Evolutionary conservation across 2,888 invertebrate species (phyloP), one percentile per base, ranked within the genome.

Genomic region (Drosophila gaucha): DNA sequence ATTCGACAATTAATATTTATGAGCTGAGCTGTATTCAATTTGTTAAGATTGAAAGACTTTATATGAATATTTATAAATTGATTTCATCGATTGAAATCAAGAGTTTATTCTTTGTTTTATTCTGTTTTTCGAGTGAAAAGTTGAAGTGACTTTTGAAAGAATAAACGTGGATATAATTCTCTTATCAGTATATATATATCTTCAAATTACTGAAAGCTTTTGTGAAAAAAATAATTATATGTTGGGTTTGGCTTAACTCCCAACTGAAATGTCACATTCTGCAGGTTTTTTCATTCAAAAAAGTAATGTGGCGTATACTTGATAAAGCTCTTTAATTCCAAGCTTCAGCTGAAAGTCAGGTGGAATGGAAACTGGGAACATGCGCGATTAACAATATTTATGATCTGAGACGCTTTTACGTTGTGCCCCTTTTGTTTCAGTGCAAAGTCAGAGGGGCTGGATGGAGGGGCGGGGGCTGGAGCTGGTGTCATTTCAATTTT

Each of bases 401-500:
- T 30, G 20, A 14, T 6, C 22, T 26, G 24, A 10, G 35, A 49
- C 36, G 20, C n/a, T 20, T 24, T 6, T 12, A 52, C 26, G 46
- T 14, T 24, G 20, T 3, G 14, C 3, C 14, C 28, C 14, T 41
- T 44, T 59, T 65, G 58, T 56, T 56, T 28, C 58, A 33, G 26
- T 43, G 30, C 28, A 26, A 39, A n/a, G n/a, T n/a, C 2, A 1
- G 24, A 12, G 24, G 49, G 20, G 20, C 6, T 36, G 18, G 35
- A 3, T 36, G 22, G 9, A n/a, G 26, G 26, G 5, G 22, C n/a
- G 51, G 24, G n/a, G 20, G 8, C 12, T 16, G 50, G 46, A 57
- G 63, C 9, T 38, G 56, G 63, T 60, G 73, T 56, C 74, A 62
- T 73, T 74, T 74, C 74, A 74, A 73, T 77, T 77, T 68, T 44